A percentile compares a stretch with the other conserved stretches of the same genome.
Conservation (phyloP, 2,113 vertebrate species). For the Oophaga pumilio region DNA sequence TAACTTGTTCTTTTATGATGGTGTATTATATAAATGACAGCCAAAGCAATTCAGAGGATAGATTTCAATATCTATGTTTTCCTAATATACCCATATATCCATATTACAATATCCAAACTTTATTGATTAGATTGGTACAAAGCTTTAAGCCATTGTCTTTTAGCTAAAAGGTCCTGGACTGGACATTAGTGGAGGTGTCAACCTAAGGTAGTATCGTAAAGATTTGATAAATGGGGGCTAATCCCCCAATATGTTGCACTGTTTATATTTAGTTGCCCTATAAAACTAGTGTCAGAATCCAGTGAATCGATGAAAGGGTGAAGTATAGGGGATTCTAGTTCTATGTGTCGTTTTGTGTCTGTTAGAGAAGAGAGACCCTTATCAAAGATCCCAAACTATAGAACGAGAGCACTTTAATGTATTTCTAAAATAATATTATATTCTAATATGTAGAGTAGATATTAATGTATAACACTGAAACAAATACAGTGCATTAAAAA, state of each 20-base stretch:
- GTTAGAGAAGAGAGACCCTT: constrained; percentile 15
- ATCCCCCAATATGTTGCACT: not conserved
- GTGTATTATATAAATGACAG: not conserved
- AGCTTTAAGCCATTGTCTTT: not conserved
- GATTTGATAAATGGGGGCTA: not conserved
- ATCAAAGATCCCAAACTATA: constrained; percentile 31
- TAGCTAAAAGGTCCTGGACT: not conserved
- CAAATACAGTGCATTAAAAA: not conserved
- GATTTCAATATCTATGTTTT: not conserved
- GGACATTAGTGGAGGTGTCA: not conserved
- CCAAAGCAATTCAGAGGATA: not conserved
- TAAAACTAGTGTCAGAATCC: not conserved
- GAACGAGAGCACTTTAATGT: constrained; percentile 38
- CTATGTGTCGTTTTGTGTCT: not conserved
- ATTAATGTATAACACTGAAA: constrained; percentile 24
- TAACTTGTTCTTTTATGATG: not conserved
- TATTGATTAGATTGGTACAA: not conserved
- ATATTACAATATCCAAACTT: not conserved
- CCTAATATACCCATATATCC: not conserved
- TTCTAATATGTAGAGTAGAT: constrained; percentile 25
- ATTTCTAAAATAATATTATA: constrained; percentile 22
- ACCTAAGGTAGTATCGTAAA: not conserved
- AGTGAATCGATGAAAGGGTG: not conserved
- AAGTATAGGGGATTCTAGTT: not conserved
- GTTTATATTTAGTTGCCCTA: not conserved